phyloP scores from a whole-genome alignment of 2,113 vertebrate genomes.

The Hipposideros armiger region DNA sequence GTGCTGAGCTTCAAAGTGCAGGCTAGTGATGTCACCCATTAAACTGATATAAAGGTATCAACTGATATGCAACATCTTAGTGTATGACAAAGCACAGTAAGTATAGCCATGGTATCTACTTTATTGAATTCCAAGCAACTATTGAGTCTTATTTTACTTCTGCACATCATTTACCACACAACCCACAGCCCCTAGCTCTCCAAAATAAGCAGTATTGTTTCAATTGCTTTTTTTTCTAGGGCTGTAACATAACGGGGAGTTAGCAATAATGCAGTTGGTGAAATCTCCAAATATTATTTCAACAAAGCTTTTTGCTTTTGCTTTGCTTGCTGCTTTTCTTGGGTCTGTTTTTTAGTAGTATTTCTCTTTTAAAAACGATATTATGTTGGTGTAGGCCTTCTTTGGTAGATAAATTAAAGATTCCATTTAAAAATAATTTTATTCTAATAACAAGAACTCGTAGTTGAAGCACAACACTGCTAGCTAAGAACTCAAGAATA shows the following conservation, averaged over 20 bases:
- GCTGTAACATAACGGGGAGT: not conserved
- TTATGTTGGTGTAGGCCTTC: not conserved
- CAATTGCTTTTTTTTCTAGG: not conserved
- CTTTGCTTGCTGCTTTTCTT: not conserved
- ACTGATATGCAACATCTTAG: not conserved
- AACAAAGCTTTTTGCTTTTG: not conserved
- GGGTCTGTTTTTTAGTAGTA: not conserved
- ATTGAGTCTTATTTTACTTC: not conserved
- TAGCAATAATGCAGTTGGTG: not conserved
- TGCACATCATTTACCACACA: not conserved
- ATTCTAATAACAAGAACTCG: conserved; percentile 1
- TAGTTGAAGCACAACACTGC: not conserved
- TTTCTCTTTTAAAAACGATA: not conserved
- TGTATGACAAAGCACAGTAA: not conserved
- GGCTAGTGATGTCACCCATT: not conserved
- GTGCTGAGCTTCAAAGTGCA: not conserved
- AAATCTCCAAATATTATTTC: not conserved
- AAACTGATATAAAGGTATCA: not conserved
- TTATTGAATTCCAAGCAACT: not conserved
- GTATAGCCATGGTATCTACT: not conserved
- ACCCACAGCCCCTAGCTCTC: not conserved
- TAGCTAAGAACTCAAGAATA: not conserved
- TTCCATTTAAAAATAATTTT: conserved; percentile 2
- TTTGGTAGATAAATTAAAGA: not conserved
- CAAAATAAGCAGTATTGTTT: not conserved